Conservation (phyloP, 2,797 vertebrate genomes). For the Babyrousa celebensis region DNA sequence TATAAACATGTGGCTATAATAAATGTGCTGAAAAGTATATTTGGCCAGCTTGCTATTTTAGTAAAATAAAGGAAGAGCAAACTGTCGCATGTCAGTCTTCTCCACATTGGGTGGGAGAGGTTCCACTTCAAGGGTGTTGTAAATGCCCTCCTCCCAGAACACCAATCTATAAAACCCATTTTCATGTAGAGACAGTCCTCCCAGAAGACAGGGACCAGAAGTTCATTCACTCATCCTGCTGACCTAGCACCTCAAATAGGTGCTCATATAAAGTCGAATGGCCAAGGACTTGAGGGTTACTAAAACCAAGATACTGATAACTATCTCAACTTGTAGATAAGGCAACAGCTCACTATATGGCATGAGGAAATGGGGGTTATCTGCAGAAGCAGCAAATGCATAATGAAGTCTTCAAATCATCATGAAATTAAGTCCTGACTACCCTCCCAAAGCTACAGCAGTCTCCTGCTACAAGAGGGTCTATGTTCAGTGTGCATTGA, state of each 20-base stretch:
- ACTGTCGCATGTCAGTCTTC: conserved; percentile 75
- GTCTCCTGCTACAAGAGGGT: background rate
- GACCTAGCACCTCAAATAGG: background rate
- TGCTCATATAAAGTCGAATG: background rate
- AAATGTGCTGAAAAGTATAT: conserved; percentile 61
- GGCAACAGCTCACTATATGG: background rate
- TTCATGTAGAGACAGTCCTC: background rate
- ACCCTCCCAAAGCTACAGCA: background rate
- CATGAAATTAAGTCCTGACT: background rate
- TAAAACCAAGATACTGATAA: background rate
- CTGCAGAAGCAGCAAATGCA: background rate
- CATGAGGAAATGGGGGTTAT: background rate
- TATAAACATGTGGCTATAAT: conserved; percentile 70
- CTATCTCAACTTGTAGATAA: background rate
- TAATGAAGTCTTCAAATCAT: background rate
- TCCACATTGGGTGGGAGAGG: background rate
- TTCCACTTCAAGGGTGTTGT: conserved; percentile 33
- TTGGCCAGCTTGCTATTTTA: conserved; percentile 77
- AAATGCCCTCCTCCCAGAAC: background rate
- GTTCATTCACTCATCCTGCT: background rate
- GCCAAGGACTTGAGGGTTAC: background rate
- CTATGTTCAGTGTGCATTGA: background rate
- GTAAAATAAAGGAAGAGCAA: conserved; percentile 68
- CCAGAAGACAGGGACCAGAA: background rate
- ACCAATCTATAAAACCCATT: background rate